Evolutionary conservation across 2,797 vertebrate species (phyloP).

Genomic region (Smutsia temminckii): DNA sequence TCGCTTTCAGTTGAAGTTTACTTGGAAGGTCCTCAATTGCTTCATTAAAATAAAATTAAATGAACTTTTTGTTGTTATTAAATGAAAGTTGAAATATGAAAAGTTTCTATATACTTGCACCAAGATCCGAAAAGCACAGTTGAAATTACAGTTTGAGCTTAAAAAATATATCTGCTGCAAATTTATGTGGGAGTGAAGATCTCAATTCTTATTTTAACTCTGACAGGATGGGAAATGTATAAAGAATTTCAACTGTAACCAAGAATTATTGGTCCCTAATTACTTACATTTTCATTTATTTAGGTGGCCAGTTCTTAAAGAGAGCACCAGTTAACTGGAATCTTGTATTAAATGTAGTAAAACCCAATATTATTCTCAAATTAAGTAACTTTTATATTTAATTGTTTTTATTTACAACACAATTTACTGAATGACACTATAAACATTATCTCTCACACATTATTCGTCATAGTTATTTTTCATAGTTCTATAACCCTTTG

Average conservation of each 20-base stretch:
- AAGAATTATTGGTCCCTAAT: not conserved
- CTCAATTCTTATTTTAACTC: not conserved
- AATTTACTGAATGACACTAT: not conserved
- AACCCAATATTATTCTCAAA: not conserved
- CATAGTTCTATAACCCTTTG: not conserved
- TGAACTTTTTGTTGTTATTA: not conserved
- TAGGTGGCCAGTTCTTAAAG: not conserved
- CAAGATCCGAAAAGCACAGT: not conserved
- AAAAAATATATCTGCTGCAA: not conserved
- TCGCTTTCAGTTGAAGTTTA: not conserved
- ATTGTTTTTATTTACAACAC: not conserved
- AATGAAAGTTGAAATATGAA: constrained; percentile 1
- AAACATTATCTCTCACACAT: not conserved
- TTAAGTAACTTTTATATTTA: constrained; percentile 11
- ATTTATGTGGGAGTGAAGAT: not conserved
- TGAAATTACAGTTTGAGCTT: not conserved
- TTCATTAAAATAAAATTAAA: not conserved
- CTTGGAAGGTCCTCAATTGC: not conserved
- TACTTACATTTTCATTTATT: not conserved
- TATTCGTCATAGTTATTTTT: not conserved
- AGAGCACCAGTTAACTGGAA: not conserved
- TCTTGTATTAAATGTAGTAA: not conserved
- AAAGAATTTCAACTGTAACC: not conserved
- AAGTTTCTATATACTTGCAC: not conserved
- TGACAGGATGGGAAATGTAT: not conserved